These are phyloP conservation scores for Caenorhabditis drosophilae DNA, from an alignment of 2,888 invertebrate species.

Conservation along the genomic window DNA sequence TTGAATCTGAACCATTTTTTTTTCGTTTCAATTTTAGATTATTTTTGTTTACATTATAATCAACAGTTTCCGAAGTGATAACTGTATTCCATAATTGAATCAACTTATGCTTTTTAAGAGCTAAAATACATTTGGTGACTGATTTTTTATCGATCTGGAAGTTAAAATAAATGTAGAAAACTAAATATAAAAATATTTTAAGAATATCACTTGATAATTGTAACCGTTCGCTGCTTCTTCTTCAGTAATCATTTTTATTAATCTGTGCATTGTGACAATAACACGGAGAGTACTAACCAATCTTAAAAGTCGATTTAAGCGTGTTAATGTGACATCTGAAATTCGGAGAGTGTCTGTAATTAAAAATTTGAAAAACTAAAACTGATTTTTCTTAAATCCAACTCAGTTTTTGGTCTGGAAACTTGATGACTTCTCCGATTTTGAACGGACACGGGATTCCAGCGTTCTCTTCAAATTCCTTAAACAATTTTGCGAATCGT, in stretches of 20 bases:
- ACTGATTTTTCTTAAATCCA: slow-evolving; percentile 26
- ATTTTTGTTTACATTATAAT: slow-evolving; percentile 23
- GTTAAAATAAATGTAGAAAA: too few relatives aligned
- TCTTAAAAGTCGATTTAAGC: slow-evolving; percentile 45
- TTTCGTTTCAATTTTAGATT: background rate
- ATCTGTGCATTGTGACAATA: slow-evolving; percentile 51
- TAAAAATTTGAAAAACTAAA: too few relatives aligned
- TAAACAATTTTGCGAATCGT: slow-evolving; percentile 38
- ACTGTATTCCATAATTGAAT: slow-evolving; percentile 34
- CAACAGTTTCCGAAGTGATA: slow-evolving; percentile 32
- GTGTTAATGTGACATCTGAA: slow-evolving; percentile 57
- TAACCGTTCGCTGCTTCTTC: slow-evolving; percentile 57
- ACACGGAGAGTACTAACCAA: slow-evolving; percentile 37
- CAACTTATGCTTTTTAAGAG: slow-evolving; percentile 45
- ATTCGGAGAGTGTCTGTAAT: slow-evolving; percentile 61
- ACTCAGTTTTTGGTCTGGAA: slow-evolving; percentile 60
- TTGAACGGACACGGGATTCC: slow-evolving; percentile 60
- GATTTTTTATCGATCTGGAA: slow-evolving; percentile 66
- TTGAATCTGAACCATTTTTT: slow-evolving; percentile 24
- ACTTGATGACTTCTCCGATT: slow-evolving; percentile 62
- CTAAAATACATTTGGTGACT: slow-evolving; percentile 56
- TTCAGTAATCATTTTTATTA: slow-evolving; percentile 46
- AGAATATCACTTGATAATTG: slow-evolving; percentile 43
- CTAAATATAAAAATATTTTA: background rate
- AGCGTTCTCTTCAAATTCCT: slow-evolving; percentile 44